Conservation (phyloP, 2,888 invertebrate species). For the Frankliniella intonsa region DNA sequence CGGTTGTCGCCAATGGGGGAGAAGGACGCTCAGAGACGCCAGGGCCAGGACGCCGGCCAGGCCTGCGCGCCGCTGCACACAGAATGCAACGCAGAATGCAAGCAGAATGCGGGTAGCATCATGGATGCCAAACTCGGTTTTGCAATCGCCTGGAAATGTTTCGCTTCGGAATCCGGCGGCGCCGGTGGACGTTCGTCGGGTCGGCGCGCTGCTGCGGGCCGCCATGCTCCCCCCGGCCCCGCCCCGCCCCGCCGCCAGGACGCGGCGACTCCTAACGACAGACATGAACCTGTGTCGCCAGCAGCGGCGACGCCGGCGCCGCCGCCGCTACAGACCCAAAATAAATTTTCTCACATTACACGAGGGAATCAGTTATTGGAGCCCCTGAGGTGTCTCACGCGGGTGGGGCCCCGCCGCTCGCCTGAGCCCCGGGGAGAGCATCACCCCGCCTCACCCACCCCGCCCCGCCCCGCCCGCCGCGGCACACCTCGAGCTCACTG, state of each 20-base stretch:
- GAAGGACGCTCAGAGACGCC: too few relatives aligned
- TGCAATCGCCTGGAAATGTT: too few relatives aligned
- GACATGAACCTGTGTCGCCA: too few relatives aligned
- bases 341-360: slow-evolving; percentile 20
- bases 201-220: too few relatives aligned
- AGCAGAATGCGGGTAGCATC: too few relatives aligned
- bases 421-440: background rate
- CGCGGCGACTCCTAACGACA: background rate
- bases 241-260: too few relatives aligned
- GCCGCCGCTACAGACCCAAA: background rate
- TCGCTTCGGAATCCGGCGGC: background rate
- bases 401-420: background rate
- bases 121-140: too few relatives aligned
- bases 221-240: too few relatives aligned
- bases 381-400: background rate
- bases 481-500: too few relatives aligned
- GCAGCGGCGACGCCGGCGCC: background rate
- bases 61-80: background rate
- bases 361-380: background rate
- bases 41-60: too few relatives aligned
- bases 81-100: background rate
- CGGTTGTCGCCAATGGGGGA: background rate
- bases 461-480: background rate
- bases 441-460: background rate
- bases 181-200: background rate